Percentiles rank a stretch among this genome's conserved stretches.
Evolutionary conservation across 2,113 vertebrate genomes (phyloP).

Genomic region (Anhinga rufa): DNA sequence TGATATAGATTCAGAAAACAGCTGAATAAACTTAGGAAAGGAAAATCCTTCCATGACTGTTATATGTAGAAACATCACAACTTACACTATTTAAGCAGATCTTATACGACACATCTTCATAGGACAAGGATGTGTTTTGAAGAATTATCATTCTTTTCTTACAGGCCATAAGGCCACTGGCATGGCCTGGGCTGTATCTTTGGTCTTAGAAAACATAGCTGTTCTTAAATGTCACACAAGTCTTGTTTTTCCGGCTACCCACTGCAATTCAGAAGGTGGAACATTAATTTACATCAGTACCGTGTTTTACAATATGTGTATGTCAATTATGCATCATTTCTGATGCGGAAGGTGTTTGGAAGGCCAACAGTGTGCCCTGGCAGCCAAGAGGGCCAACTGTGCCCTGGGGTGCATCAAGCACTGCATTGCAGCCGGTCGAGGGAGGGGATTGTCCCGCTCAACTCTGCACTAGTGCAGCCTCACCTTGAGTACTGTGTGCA

Average conservation of each 20-base stretch:
- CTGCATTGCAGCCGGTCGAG: too few species aligned
- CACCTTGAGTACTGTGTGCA: too few species aligned
- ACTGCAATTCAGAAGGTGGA: background rate
- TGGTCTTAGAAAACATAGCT: background rate
- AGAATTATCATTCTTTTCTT: background rate
- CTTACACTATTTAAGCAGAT: background rate
- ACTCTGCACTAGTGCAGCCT: too few species aligned
- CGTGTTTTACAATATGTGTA: background rate
- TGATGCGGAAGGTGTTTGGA: background rate
- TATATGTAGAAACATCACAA: background rate
- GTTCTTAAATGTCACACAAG: background rate
- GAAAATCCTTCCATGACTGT: background rate
- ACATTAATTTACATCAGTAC: background rate
- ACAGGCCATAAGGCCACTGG: background rate
- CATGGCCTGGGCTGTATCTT: background rate
- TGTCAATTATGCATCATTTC: background rate
- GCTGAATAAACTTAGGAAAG: background rate
- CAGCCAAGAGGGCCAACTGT: too few species aligned
- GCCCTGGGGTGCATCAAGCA: too few species aligned
- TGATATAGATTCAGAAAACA: background rate
- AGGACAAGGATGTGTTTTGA: background rate
- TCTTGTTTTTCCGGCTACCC: background rate
- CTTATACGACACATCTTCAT: background rate
- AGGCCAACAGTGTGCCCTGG: background rate
- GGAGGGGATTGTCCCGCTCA: too few species aligned